phyloP scores from a whole-genome alignment of 2,797 vertebrate genomes.

The Echiichthys vipera region DNA sequence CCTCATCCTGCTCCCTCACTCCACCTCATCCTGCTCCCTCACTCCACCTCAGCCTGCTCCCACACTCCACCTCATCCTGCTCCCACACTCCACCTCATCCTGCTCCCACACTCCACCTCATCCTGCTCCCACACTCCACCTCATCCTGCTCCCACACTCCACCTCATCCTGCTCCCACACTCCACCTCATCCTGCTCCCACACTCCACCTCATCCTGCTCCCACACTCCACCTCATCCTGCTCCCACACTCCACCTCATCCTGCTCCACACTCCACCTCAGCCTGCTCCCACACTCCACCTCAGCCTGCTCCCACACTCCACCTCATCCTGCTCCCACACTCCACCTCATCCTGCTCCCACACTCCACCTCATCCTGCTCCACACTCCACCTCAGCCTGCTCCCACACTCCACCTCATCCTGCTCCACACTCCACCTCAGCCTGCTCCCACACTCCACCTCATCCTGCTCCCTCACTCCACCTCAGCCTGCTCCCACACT shows the following conservation, averaged over 20 bases:
- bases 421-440: no score
- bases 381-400: constrained; percentile 74
- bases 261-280: no score
- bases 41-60: constrained; percentile 58
- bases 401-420: background rate
- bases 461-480: constrained; percentile 38
- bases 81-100: constrained; percentile 42
- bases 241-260: background rate
- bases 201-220: constrained; percentile 43
- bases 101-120: background rate
- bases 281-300: constrained; percentile 58
- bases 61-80: constrained; percentile 45
- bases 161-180: constrained; percentile 45
- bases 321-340: constrained; percentile 45
- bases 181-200: constrained; percentile 41
- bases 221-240: constrained; percentile 45
- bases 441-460: background rate
- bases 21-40: constrained; percentile 40
- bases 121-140: constrained; percentile 38
- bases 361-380: no score
- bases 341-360: constrained; percentile 41
- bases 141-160: constrained; percentile 40
- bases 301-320: constrained; percentile 48
- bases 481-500: constrained; percentile 60
- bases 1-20: constrained; percentile 46